These are phyloP conservation scores for Brienomyrus brachyistius DNA, from an alignment of 2,113 vertebrate genomes.

Conservation along the genomic window DNA sequence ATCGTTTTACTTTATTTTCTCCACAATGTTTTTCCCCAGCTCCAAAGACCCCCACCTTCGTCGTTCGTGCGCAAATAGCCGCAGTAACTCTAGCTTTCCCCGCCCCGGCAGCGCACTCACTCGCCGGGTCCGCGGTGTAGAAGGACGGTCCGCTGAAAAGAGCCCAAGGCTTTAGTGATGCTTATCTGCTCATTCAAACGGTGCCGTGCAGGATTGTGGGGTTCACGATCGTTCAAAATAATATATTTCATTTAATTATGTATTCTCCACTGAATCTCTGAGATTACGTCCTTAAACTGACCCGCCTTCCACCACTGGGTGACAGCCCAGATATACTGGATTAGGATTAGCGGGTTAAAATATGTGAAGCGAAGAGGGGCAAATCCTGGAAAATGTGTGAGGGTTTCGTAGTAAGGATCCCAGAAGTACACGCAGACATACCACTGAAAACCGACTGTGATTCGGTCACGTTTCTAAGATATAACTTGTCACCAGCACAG, in stretches of 20 bases:
- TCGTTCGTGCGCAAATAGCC: slow-evolving; percentile 6
- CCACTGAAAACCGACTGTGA: not conserved
- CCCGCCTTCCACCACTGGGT: too few relatives aligned
- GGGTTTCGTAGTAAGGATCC: not conserved
- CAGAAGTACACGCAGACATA: not conserved
- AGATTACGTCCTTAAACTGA: not conserved
- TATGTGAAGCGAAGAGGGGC: not conserved
- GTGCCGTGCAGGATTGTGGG: too few relatives aligned
- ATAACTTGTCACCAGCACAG: not conserved
- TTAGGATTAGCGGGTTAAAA: not conserved
- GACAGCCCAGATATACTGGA: not conserved
- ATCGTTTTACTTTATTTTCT: not conserved
- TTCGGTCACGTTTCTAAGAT: not conserved
- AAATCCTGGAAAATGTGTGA: not conserved
- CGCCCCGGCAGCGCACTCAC: not conserved
- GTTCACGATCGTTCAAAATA: not conserved
- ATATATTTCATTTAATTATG: slow-evolving; percentile 12
- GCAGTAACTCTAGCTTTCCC: slow-evolving; percentile 38
- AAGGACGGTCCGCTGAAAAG: slow-evolving; percentile 34
- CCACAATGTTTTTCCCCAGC: not conserved
- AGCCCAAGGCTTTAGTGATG: slow-evolving; percentile 10
- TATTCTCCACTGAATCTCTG: not conserved
- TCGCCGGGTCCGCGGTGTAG: slow-evolving; percentile 27
- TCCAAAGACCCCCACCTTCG: not conserved
- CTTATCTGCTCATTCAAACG: not conserved